These are phyloP conservation scores for Nomada hirtipes DNA, from an alignment of 2,888 invertebrate genomes.

Conservation along the genomic window DNA sequence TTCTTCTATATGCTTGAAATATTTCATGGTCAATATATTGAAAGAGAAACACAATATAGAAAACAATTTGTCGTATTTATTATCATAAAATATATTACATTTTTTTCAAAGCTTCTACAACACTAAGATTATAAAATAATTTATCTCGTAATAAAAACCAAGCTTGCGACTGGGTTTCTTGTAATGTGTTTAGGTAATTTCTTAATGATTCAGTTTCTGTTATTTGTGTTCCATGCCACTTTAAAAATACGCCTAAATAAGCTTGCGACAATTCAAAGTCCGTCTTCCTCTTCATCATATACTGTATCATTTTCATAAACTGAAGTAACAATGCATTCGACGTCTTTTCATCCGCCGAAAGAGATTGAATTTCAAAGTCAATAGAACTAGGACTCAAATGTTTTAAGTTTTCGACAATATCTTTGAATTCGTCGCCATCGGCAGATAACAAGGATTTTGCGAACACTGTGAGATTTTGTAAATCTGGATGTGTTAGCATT, in stretches of 20 bases:
- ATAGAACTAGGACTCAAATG: conserved; percentile 92
- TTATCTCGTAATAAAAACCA: conserved; percentile 90
- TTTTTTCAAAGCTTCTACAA: conserved; percentile 89
- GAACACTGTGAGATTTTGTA: conserved; percentile 89
- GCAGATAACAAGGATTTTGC: conserved; percentile 87
- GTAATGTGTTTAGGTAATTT: conserved; percentile 86
- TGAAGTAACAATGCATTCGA: conserved; percentile 89
- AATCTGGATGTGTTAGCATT: conserved; percentile 86
- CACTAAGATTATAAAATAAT: conserved; percentile 90
- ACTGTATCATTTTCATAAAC: conserved; percentile 91
- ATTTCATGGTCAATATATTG: too few relatives aligned
- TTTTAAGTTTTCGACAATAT: conserved; percentile 88
- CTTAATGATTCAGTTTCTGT: conserved; percentile 86
- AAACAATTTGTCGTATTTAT: neutral
- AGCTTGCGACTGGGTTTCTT: conserved; percentile 86
- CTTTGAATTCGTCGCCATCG: conserved; percentile 85
- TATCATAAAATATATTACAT: conserved; percentile 48
- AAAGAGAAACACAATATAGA: too few relatives aligned
- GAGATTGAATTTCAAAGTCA: conserved; percentile 93
- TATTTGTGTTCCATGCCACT: conserved; percentile 89
- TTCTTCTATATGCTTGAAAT: neutral
- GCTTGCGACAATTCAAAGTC: conserved; percentile 97
- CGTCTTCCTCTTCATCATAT: conserved; percentile 89
- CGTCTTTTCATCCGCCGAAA: conserved; percentile 91
- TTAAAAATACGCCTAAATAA: conserved; percentile 94